Conservation (phyloP, 2,888 invertebrate species). For the Zaprionus lineosus region DNA sequence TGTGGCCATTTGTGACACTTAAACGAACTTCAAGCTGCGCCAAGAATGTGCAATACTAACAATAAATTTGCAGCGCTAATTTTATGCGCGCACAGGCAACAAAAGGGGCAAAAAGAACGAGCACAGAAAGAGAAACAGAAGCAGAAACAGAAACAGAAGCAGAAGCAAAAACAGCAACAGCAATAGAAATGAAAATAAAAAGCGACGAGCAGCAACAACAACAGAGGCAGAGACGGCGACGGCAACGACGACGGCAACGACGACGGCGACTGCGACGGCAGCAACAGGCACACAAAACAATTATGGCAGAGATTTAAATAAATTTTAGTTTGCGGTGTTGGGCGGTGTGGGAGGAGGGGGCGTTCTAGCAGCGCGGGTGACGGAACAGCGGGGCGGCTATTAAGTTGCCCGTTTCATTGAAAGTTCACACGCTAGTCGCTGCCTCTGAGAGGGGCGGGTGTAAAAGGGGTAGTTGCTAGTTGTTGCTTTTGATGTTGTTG, state of each 20-base stretch:
- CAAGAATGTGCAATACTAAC: slow-evolving; percentile 50
- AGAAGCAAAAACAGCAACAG: slow-evolving; percentile 18
- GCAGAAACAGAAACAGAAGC: slow-evolving; percentile 13
- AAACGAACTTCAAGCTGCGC: slow-evolving; percentile 14
- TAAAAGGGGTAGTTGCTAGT: slow-evolving; percentile 7
- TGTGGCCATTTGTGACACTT: slow-evolving; percentile 59
- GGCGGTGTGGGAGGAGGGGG: slow-evolving; percentile 12
- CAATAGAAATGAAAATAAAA: too few species aligned
- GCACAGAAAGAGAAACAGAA: too few species aligned
- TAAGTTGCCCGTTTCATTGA: slow-evolving; percentile 44
- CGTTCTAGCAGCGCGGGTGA: slow-evolving; percentile 17
- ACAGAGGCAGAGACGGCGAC: slow-evolving; percentile 22
- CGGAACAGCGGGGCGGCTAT: slow-evolving; percentile 28
- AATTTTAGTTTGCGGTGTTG: slow-evolving; percentile 51
- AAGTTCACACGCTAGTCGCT: slow-evolving; percentile 63
- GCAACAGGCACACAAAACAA: slow-evolving; percentile 68
- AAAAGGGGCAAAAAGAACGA: slow-evolving; percentile 11
- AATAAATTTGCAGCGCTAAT: slow-evolving; percentile 62
- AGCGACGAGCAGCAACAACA: slow-evolving; percentile 11
- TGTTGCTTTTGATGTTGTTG: slow-evolving; percentile 4
- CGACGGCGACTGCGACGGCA: slow-evolving; percentile 13
- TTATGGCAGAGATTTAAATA: slow-evolving; percentile 72
- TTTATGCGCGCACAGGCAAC: slow-evolving; percentile 56
- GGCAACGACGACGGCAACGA: slow-evolving; percentile 3
- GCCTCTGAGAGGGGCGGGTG: not conserved